A percentile compares a stretch with the other conserved stretches of the same genome.
Conservation (phyloP, 2,797 vertebrate species). For the Enteromius fasciolatus region DNA sequence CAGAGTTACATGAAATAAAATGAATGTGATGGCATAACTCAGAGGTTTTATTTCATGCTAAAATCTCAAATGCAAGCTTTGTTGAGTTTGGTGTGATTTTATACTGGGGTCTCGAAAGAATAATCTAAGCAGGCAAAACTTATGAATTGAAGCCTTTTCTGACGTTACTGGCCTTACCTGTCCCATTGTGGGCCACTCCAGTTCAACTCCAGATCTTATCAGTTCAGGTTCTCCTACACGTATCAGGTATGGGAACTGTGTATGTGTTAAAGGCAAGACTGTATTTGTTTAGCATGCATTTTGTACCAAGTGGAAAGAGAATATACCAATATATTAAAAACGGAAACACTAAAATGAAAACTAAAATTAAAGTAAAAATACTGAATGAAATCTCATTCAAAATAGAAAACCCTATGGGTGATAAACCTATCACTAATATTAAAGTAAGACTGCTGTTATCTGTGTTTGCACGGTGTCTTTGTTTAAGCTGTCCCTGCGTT, state of each 20-base stretch:
- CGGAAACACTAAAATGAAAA: not conserved
- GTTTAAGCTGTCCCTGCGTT: not conserved
- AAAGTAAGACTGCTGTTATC: not conserved
- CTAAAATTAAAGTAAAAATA: not conserved
- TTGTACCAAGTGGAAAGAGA: not conserved
- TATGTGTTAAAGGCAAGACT: constrained; percentile 20
- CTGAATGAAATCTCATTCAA: not conserved
- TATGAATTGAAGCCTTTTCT: not conserved
- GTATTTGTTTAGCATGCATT: constrained; percentile 10
- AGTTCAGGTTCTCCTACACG: not conserved
- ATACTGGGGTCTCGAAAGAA: not conserved
- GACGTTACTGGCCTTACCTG: constrained; percentile 4
- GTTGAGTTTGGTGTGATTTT: not conserved
- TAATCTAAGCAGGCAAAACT: not conserved
- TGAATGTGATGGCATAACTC: not conserved
- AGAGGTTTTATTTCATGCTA: not conserved
- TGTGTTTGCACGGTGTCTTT: constrained; percentile 11
- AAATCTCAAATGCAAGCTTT: not conserved
- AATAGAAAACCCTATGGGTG: not conserved
- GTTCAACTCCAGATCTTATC: constrained; percentile 19
- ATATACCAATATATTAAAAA: too few relatives aligned
- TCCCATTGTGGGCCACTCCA: not conserved
- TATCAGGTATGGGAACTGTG: not conserved
- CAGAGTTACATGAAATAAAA: not conserved
- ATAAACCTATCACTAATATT: not conserved